A percentile compares a stretch with the other conserved stretches of the same genome.
These are phyloP conservation scores for Geotrypetes seraphini DNA, from an alignment of 2,797 vertebrate genomes.

Conservation along the genomic window DNA sequence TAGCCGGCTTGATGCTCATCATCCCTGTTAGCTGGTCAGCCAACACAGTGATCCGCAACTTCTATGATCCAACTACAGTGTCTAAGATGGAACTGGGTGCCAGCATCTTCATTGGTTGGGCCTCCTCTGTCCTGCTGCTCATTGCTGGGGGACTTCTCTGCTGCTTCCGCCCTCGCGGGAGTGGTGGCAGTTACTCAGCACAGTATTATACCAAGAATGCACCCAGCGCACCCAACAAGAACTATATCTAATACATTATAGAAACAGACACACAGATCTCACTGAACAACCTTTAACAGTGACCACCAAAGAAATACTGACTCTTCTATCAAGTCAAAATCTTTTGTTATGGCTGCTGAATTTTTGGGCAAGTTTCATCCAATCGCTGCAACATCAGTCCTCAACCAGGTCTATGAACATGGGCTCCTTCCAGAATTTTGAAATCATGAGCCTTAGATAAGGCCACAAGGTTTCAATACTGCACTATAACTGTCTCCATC, in stretches of 20 bases:
- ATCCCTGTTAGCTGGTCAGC: constrained; percentile 63
- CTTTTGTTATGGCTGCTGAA: too few species aligned
- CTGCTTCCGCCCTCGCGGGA: constrained; percentile 45
- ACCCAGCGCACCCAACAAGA: constrained; percentile 31
- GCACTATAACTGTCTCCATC: too few species aligned
- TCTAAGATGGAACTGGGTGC: constrained; percentile 49
- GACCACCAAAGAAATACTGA: too few species aligned
- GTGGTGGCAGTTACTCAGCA: constrained; percentile 30
- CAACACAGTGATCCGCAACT: constrained; percentile 30
- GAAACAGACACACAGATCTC: too few species aligned
- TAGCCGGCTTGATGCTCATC: constrained; percentile 51
- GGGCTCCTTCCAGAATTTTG: too few species aligned
- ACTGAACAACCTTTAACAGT: too few species aligned
- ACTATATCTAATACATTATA: constrained; percentile 43
- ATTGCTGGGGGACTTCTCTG: constrained; percentile 54
- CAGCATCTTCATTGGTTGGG: constrained; percentile 62
- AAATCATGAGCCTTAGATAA: too few species aligned
- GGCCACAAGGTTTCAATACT: too few species aligned
- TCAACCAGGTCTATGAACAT: too few species aligned
- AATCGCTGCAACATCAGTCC: too few species aligned
- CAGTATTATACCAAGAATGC: constrained; percentile 53
- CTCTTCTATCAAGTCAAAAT: too few species aligned
- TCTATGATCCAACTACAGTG: constrained; percentile 31
- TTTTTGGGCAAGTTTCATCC: too few species aligned
- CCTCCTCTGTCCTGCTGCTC: constrained; percentile 40